Base-by-base conservation (phyloP, 35 echinoderm and acorn worm species). In the Heliocidaris erythrogramma region DNA sequence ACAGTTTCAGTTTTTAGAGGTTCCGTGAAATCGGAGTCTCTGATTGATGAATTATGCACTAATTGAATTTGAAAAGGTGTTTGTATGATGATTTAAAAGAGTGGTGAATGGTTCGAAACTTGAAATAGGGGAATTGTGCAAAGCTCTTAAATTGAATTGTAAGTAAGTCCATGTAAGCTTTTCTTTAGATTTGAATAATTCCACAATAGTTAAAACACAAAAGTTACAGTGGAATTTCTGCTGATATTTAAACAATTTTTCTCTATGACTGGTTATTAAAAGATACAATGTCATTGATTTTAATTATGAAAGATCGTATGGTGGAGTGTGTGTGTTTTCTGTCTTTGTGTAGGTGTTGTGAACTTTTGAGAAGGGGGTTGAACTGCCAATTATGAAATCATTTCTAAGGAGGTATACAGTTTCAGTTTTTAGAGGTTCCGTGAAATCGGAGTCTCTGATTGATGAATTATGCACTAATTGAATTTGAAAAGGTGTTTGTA, bases 331-430 rank as follows among this genome's bases (percentile, higher is more conserved):
- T n/a, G 65, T 78, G 65, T 18, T 78, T 78, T 2, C 65, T 78
- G 65, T 78, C 65, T 21, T 0, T 27, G 17, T 78, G 65, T 18
- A 8, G 65, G 65, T 24, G 27, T 17, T 18, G 0, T 78, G 65
- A 78, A 78, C 65, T 78, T 78, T 78, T 78, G 18, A 78, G 27
- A 78, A 27, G 65, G 65, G 61, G 65, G 65, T 78, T 78, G 65
- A 78, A 78, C 65, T 78, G 65, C n/a, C 65, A 78, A 78, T 78
- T 78, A 78, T 78, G 65, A 78, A 78, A 78, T 78, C n/a, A 78
- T 78, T 78, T 78, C 65, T n/a, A 78, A 78, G 65, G 65, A n/a
- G 65, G 8, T 78, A 78, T 0, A 21, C n/a, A n/a, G 65, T 78
- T 78, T 78, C 65, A 78, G 18, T 78, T 78, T 78, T 78, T n/a